Evolutionary conservation across 2,113 vertebrate species (phyloP), one percentile per base, ranked within the genome.

Genomic region (Lepisosteus osseus): DNA sequence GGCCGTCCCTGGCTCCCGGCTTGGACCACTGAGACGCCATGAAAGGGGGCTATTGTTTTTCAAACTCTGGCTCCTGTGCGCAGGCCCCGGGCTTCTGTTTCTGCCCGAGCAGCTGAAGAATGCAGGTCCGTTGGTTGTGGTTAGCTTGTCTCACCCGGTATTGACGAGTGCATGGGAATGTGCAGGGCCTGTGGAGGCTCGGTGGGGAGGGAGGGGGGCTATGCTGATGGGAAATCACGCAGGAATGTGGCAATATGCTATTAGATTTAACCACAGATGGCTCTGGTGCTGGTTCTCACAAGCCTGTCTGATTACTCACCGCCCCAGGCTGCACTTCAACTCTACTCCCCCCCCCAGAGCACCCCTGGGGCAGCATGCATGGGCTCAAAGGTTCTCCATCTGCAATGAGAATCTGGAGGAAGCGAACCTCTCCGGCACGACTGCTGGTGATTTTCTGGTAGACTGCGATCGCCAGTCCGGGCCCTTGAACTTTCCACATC

Each of bases 241-340:
- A 82, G 77, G 82, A 90, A 92, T 92, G 81, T 82, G 80, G 82
- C 77, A 79, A 89, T 29, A 29, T 87, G 88, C 76, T 77, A 80
- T 86, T 76, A 84, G 57, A 76, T 84, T 88, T 81, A 84, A 88
- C 85, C 86, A 79, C 84, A 90, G 90, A 77, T 77, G 71, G 65
- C 74, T 80, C 67, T 72, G 76, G 89, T 81, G 63, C 87, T 82
- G 88, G 85, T 91, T 93, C 84, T 88, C 90, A 92, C 89, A 91
- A 85, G 91, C 86, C 86, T 78, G 75, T 74, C 77, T 81, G 81
- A 89, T 90, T 89, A 87, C 77, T 92, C 89, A 92, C 71, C 79
- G 83, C 76, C 79, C 80, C 59, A 69, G 72, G 83, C 72, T 82
- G 83, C 78, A 79, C 54, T 79, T 73, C 82, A 73, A 76, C 79